phyloP scores from a whole-genome alignment of 2,113 vertebrate species.

The Trogon melanurus region DNA sequence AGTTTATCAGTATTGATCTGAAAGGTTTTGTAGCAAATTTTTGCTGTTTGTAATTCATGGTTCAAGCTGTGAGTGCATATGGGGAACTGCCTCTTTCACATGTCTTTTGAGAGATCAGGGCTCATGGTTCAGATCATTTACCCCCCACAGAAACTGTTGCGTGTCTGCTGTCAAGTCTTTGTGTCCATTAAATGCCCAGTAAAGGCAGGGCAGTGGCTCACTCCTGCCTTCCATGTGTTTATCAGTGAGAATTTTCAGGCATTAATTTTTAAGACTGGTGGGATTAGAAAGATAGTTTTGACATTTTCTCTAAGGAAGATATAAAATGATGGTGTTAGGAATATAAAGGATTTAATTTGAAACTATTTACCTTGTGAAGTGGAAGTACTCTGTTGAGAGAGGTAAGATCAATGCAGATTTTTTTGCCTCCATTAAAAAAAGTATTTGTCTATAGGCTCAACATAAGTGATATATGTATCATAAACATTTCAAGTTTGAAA shows the following conservation, averaged over 20 bases:
- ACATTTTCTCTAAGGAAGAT: neutral
- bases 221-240: rapidly evolving
- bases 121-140: neutral
- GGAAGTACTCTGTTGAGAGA: neutral
- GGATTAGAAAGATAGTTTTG: neutral
- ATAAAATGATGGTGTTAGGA: neutral
- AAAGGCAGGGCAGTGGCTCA: rapidly evolving
- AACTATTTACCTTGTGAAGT: neutral
- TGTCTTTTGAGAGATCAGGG: neutral
- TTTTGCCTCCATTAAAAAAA: neutral
- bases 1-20: neutral
- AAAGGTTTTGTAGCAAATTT: neutral
- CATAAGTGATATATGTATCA: neutral
- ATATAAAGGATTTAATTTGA: neutral
- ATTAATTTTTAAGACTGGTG: neutral
- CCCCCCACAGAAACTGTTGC: neutral
- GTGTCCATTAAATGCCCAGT: neutral
- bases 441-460: neutral
- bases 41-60: neutral
- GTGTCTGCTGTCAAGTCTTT: neutral
- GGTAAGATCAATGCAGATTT: neutral
- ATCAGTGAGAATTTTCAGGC: neutral
- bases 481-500: neutral
- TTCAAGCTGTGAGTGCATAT: neutral
- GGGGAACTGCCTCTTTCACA: rapidly evolving